Evolutionary conservation across 1,140 invertebrate genomes (phyloP), one percentile per base, ranked within the genome.

Genomic region (Parapsyche elsis): DNA sequence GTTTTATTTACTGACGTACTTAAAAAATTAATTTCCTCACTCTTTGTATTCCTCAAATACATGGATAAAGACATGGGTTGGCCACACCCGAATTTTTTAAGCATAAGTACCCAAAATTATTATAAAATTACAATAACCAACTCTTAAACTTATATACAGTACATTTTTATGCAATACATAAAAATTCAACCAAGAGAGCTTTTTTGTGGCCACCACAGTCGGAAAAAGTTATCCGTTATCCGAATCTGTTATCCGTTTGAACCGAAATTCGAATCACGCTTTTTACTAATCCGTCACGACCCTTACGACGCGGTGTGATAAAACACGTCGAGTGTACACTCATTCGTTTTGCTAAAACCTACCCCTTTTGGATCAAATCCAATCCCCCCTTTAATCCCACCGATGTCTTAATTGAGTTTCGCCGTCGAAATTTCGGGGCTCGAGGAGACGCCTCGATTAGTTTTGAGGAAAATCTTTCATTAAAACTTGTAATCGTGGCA

Each of bases 181-280:
- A n/a, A n/a, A n/a, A n/a, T 38, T 38, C 30, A 38, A 38, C 30
- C 30, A 38, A 1, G 30, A 7, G 30, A 4, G 30, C 1, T 4
- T 7, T 38, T 38, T 7, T 38, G 7, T 4, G 30, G 30, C 30
- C 30, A 38, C 30, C 21, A 1, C n/a, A 67, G 12, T 23, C 61
- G 61, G 19, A 67, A 67, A 23, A 67, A 67, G 61, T 49, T 16
- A 19, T 57, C 24, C 9, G 70, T 16, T 4, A 38, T 7, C 12
- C n/a, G 38, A 2, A 45, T 75, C 45, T 5, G n/a, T n/a, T n/a
- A n/a, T n/a, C n/a, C n/a, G n/a, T n/a, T n/a, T n/a, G n/a, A n/a
- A n/a, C n/a, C n/a, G n/a, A n/a, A n/a, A n/a, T n/a, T n/a, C n/a
- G 24, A 75, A 75, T 75, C 71, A 75, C 71, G 71, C 71, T 21